A percentile compares a stretch with the other conserved stretches of the same genome.
These are phyloP conservation scores for Crocodylus rhombifer DNA, from an alignment of 2,797 vertebrate species.

Conservation along the genomic window DNA sequence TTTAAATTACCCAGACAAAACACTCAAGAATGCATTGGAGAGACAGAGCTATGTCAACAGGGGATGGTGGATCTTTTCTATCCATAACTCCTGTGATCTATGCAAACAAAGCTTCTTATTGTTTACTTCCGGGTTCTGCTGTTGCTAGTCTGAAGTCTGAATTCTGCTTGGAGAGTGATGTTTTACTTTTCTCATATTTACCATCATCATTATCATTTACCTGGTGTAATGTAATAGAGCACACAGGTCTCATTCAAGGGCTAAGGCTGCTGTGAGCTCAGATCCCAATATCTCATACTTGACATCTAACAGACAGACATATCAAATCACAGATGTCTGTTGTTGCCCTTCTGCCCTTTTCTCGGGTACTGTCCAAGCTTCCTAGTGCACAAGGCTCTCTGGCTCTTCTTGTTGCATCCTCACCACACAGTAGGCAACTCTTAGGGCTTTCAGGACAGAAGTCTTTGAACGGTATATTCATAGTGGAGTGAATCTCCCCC, in stretches of 20 bases:
- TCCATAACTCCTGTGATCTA: neutral
- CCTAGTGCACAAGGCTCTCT: neutral
- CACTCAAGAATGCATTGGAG: neutral
- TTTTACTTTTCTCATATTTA: neutral
- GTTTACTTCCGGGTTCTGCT: neutral
- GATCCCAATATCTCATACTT: no score
- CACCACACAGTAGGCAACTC: neutral
- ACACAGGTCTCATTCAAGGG: neutral
- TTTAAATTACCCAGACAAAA: neutral
- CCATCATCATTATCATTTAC: neutral
- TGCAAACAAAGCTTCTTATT: neutral
- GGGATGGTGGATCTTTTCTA: neutral
- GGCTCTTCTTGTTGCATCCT: neutral
- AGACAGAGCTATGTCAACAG: neutral
- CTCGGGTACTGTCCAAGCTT: neutral
- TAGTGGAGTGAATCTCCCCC: neutral
- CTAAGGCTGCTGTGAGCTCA: neutral
- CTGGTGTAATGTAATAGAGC: no score
- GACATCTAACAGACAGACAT: no score
- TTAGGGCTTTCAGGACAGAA: neutral
- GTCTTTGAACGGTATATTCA: neutral
- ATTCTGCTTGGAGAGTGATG: neutral
- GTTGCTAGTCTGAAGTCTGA: neutral
- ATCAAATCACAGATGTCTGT: neutral
- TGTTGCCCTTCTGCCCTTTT: neutral